Evolutionary conservation across 2,113 vertebrate species (phyloP).

Genomic region (Xyliphius kryptos): DNA sequence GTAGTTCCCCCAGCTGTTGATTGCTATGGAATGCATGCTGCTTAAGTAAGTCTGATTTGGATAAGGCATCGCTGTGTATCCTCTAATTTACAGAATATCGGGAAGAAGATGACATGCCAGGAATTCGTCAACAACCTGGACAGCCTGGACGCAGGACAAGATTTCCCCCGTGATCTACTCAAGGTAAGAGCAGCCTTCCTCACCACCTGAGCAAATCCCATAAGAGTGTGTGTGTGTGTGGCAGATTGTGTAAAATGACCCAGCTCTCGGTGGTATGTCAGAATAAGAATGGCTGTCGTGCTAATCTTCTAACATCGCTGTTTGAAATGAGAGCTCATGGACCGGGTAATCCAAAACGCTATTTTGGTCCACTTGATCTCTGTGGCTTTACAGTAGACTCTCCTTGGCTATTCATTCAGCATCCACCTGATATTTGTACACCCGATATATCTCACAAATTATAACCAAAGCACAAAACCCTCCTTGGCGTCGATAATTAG

Average conservation of each 20-base stretch:
- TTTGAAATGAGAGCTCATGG: constrained; percentile 31
- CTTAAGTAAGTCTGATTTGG: too few species aligned
- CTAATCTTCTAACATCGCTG: neutral
- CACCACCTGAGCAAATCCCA: neutral
- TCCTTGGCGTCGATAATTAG: constrained; percentile 39
- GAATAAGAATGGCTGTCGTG: neutral
- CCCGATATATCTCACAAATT: constrained; percentile 40
- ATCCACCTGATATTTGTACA: constrained; percentile 44
- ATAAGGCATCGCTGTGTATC: too few species aligned
- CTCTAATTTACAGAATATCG: constrained; percentile 74
- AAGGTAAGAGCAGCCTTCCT: constrained; percentile 66
- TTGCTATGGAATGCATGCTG: too few species aligned
- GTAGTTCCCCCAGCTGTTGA: too few species aligned
- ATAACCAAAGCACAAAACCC: constrained; percentile 36
- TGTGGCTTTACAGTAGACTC: constrained; percentile 14
- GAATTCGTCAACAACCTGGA: constrained; percentile 84
- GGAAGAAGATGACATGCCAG: constrained; percentile 86
- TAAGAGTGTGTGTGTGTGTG: neutral
- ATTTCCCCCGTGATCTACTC: constrained; percentile 76
- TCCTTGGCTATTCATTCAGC: constrained; percentile 27
- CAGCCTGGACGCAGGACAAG: constrained; percentile 70
- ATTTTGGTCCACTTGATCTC: constrained; percentile 41
- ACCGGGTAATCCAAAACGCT: constrained; percentile 33
- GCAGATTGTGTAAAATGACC: constrained; percentile 10
- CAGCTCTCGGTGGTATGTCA: neutral